Conservation (phyloP, 35 echinoderm and acorn worm species). For the Ptychodera flava region DNA sequence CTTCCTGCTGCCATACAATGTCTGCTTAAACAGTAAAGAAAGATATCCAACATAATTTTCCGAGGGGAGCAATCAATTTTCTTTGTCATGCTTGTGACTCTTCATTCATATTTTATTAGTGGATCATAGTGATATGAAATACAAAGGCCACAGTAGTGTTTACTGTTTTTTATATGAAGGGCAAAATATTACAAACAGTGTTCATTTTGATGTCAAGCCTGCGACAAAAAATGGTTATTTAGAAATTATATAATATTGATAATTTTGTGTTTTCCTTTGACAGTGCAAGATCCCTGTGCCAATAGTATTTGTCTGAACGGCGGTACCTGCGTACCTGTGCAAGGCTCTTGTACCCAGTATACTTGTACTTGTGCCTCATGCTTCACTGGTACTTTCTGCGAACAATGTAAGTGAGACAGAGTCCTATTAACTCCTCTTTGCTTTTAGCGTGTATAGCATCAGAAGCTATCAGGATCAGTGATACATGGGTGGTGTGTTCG, state of each 20-base stretch:
- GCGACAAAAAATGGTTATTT: constrained; percentile 9
- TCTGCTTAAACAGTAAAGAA: no score
- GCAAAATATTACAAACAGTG: not conserved
- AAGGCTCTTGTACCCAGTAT: not conserved
- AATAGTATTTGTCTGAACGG: not conserved
- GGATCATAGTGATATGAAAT: no score
- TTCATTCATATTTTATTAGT: no score
- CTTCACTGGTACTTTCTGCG: not conserved
- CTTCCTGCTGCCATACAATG: no score
- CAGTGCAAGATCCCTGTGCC: not conserved
- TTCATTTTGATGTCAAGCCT: constrained; percentile 10
- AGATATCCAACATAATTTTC: no score
- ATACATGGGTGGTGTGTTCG: no score
- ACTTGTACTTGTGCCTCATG: constrained; percentile 9
- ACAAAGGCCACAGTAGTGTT: no score
- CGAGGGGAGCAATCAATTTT: no score
- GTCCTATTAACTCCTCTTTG: not conserved
- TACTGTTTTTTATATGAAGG: constrained; percentile 30
- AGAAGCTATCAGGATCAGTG: no score
- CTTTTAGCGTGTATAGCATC: no score
- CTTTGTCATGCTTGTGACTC: no score
- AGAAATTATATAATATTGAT: constrained; percentile 13
- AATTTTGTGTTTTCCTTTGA: not conserved
- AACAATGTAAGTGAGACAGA: not conserved
- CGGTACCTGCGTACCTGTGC: not conserved